Conservation (phyloP, 2,888 invertebrate genomes). For the Drosophila histrio region DNA sequence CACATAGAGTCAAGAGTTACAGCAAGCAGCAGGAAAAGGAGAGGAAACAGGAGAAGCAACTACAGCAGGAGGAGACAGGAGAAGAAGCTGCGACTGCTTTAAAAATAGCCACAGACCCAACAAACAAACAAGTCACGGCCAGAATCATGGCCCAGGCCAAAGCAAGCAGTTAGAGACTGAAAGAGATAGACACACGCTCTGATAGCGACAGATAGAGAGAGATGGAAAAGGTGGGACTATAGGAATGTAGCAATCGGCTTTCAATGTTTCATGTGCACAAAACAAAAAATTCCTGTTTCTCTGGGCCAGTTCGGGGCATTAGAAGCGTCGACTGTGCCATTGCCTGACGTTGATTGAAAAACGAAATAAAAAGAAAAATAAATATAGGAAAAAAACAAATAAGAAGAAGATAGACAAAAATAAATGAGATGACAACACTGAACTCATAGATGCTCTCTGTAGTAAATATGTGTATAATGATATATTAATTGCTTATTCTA, state of each 20-base stretch:
- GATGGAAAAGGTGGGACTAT: constrained; percentile 5
- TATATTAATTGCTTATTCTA: background rate
- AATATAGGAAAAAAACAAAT: background rate
- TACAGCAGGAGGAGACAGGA: background rate
- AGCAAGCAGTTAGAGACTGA: constrained; percentile 3
- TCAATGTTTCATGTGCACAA: constrained; percentile 54
- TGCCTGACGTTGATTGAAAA: constrained; percentile 63
- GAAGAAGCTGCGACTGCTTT: constrained; percentile 37
- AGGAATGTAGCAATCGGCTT: constrained; percentile 71
- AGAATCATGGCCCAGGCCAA: constrained; percentile 45
- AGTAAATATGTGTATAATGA: too few relatives aligned
- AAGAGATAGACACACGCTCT: constrained; percentile 5
- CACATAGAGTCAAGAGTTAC: constrained; percentile 2
- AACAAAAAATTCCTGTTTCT: constrained; percentile 65
- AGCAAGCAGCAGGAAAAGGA: background rate
- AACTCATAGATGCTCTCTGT: constrained; percentile 19
- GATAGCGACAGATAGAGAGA: background rate
- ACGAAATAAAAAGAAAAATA: constrained; percentile 19
- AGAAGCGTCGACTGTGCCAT: constrained; percentile 46
- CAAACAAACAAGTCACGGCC: constrained; percentile 75
- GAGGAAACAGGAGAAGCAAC: background rate
- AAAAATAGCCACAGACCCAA: constrained; percentile 67
- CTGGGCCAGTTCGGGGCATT: constrained; percentile 55
- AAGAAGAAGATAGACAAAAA: background rate
- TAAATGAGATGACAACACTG: constrained; percentile 11